Evolutionary conservation across 2,797 vertebrate species (phyloP).

Genomic region (Numenius phaeopus): DNA sequence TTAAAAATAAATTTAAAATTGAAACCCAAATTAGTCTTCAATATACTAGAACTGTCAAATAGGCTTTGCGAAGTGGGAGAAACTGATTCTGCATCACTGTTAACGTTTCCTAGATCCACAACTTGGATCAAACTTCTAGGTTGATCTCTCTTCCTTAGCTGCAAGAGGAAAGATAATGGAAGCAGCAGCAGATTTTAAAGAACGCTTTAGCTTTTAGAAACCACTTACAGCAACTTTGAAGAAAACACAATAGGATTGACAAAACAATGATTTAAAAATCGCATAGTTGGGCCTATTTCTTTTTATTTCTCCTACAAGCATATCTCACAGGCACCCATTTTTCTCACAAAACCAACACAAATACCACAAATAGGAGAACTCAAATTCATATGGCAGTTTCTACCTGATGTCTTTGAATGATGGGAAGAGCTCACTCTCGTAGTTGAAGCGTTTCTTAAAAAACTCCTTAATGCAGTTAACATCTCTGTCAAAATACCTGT

Average conservation of each 20-base stretch:
- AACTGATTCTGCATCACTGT: neutral
- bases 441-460: conserved; percentile 90
- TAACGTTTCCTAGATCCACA: neutral
- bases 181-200: neutral
- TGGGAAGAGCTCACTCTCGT: conserved; percentile 95
- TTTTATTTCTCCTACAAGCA: neutral
- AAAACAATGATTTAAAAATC: neutral
- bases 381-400: neutral
- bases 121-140: neutral
- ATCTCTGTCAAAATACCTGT: conserved; percentile 97
- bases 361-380: neutral
- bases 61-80: neutral
- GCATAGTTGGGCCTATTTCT: neutral
- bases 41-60: neutral
- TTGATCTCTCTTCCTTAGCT: neutral
- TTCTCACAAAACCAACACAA: neutral
- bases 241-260: neutral
- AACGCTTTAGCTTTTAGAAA: neutral
- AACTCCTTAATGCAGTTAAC: conserved; percentile 95
- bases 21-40: neutral
- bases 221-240: neutral
- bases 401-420: conserved; percentile 92
- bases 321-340: neutral
- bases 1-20: neutral
- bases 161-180: neutral